These are phyloP conservation scores for Myodes glareolus DNA, from an alignment of 2,113 vertebrate genomes.

Conservation along the genomic window DNA sequence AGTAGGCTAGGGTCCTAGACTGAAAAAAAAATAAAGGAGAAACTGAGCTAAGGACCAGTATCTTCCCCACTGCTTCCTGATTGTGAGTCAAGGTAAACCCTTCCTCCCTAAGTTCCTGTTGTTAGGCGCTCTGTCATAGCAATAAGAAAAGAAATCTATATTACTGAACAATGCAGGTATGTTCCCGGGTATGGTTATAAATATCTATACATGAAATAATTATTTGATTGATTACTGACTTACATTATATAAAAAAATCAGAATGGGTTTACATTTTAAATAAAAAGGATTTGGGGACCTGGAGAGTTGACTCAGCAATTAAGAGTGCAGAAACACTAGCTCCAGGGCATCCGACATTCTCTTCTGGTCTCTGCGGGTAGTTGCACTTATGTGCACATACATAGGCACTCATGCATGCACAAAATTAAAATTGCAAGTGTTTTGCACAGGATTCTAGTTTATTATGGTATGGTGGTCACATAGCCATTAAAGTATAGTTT, in stretches of 20 bases:
- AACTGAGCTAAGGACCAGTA: not conserved
- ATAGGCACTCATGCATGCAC: not conserved
- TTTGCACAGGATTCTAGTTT: not conserved
- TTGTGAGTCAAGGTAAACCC: not conserved
- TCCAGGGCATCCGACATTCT: too few relatives aligned
- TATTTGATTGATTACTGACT: not conserved
- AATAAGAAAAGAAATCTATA: not conserved
- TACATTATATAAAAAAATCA: not conserved
- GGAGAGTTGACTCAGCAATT: not conserved
- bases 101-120: not conserved
- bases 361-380: not conserved
- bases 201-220: not conserved
- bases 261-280: not conserved
- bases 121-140: not conserved
- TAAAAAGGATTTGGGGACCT: not conserved
- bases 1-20: not conserved
- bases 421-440: not conserved
- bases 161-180: not conserved
- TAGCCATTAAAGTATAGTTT: not conserved
- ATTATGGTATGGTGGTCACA: not conserved
- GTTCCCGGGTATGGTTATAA: not conserved
- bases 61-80: too few relatives aligned
- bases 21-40: not conserved
- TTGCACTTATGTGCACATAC: not conserved
- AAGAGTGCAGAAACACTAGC: not conserved